phyloP scores from a whole-genome alignment of 2,888 invertebrate species.

The Scaptomyza flava region DNA sequence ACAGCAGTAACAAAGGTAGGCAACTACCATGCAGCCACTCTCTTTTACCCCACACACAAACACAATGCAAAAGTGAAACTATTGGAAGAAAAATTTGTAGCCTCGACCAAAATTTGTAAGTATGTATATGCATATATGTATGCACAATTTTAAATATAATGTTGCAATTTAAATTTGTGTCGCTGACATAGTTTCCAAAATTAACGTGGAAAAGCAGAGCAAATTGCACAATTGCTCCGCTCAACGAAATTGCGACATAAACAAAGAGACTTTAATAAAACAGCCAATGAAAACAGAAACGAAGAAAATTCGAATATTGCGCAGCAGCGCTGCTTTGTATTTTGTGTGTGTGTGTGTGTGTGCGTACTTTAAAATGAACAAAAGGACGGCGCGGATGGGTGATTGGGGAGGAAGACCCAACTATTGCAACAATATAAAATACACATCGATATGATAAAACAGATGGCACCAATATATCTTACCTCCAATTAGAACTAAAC shows the following conservation, averaged over 20 bases:
- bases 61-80: conserved; percentile 1
- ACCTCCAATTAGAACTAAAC: conserved; percentile 28
- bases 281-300: conserved; percentile 70
- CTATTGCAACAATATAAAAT: conserved; percentile 21
- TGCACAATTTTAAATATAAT: conserved; percentile 10
- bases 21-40: conserved; percentile 36
- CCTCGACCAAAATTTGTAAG: conserved; percentile 9
- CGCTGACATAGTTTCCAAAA: conserved; percentile 65
- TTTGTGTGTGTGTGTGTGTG: conserved; percentile 10
- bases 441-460: conserved; percentile 3
- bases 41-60: not conserved
- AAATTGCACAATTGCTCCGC: conserved; percentile 62
- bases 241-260: conserved; percentile 62
- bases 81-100: conserved; percentile 4
- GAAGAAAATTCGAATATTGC: conserved; percentile 58
- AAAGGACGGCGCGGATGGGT: conserved; percentile 63
- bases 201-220: conserved; percentile 47
- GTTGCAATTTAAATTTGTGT: conserved; percentile 36
- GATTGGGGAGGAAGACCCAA: conserved; percentile 31
- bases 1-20: conserved; percentile 16
- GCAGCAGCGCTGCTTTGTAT: conserved; percentile 56
- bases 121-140: no score
- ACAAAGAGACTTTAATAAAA: conserved; percentile 69
- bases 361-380: conserved; percentile 57
- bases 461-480: conserved; percentile 21